Evolutionary conservation across 2,797 vertebrate species (phyloP).

Genomic region (Ciconia nigra): DNA sequence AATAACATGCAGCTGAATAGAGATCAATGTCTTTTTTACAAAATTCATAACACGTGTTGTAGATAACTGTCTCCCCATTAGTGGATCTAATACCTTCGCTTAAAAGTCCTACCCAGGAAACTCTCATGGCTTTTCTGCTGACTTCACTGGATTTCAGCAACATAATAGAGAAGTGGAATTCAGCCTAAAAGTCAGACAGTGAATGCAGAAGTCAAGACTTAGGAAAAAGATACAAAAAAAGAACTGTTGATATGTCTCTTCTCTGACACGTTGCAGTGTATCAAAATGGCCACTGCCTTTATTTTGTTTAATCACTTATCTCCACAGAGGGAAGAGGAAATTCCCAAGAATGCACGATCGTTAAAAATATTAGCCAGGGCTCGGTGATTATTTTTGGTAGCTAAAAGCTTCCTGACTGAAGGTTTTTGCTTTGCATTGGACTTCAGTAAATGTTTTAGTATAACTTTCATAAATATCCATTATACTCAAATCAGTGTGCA

Average conservation of each 20-base stretch:
- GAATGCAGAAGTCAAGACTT: constrained; percentile 56
- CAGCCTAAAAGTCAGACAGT: background rate
- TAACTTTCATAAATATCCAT: constrained; percentile 43
- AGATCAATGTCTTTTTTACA: background rate
- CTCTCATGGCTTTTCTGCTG: constrained; percentile 38
- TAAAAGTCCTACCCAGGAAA: background rate
- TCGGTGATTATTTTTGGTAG: constrained; percentile 59
- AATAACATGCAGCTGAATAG: background rate
- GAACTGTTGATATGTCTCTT: background rate
- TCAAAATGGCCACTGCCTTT: constrained; percentile 20
- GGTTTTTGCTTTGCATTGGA: background rate
- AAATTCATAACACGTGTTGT: background rate
- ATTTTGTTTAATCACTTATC: constrained; percentile 47
- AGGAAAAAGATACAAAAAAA: constrained; percentile 14
- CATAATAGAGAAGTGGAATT: constrained; percentile 11
- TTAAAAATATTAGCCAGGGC: constrained; percentile 51
- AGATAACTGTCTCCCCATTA: background rate
- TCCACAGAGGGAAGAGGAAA: constrained; percentile 54
- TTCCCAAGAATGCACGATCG: constrained; percentile 31
- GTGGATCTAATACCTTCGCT: background rate
- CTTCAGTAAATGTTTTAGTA: background rate
- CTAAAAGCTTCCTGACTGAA: constrained; percentile 44
- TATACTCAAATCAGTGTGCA: background rate
- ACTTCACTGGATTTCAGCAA: background rate
- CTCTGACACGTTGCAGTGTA: background rate